These are phyloP conservation scores for Gephyroberyx darwinii DNA, from an alignment of 2,797 vertebrate genomes.

Conservation along the genomic window DNA sequence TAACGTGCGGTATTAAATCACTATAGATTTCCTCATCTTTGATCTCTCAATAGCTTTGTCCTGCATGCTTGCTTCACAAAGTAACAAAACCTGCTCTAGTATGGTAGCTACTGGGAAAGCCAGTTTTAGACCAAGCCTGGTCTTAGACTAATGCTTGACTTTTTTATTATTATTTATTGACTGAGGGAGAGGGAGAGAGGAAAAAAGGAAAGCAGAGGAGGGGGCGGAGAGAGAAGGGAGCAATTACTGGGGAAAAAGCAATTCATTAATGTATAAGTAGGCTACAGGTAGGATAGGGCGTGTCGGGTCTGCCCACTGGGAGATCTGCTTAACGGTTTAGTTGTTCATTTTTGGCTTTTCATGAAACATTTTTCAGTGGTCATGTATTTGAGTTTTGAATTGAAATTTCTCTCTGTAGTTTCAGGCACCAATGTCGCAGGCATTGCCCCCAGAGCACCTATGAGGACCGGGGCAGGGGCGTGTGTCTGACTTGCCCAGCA, in stretches of 20 bases:
- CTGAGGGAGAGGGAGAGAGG: no score
- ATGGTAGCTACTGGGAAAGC: not conserved
- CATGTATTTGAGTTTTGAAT: slow-evolving; percentile 28
- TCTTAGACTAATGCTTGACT: slow-evolving; percentile 5
- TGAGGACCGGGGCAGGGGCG: slow-evolving; percentile 72
- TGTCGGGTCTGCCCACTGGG: no score
- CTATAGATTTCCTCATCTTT: slow-evolving; percentile 46
- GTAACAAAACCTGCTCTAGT: not conserved
- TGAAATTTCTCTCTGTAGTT: slow-evolving; percentile 66
- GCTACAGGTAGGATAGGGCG: no score
- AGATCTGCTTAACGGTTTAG: no score
- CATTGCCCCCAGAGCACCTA: slow-evolving; percentile 84
- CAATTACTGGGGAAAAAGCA: no score
- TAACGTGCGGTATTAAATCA: slow-evolving; percentile 30
- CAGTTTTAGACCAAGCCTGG: not conserved
- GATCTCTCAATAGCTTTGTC: slow-evolving; percentile 52
- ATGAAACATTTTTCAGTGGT: not conserved
- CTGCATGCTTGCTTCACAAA: slow-evolving; percentile 39
- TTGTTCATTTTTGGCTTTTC: not conserved
- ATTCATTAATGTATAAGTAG: no score
- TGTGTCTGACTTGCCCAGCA: slow-evolving; percentile 78
- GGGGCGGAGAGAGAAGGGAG: no score
- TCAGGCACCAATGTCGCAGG: slow-evolving; percentile 82
- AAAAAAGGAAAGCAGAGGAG: no score
- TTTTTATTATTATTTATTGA: no score